Percentiles rank a stretch among this genome's conserved stretches.
phyloP scores from a whole-genome alignment of 2,797 vertebrate genomes.

The Chiropotes sagulatus region DNA sequence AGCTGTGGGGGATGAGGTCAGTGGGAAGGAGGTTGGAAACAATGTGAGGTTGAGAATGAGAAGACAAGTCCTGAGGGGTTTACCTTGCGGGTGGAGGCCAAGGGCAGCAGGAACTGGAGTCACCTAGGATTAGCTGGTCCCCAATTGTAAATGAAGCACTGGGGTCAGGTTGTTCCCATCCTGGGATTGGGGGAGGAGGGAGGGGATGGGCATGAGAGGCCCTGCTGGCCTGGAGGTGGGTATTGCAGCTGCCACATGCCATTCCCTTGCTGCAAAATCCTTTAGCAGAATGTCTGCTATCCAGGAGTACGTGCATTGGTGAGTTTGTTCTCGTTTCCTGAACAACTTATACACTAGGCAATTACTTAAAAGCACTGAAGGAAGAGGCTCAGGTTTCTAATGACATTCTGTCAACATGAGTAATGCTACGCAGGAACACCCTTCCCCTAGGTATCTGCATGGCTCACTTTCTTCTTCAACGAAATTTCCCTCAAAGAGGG shows the following conservation, averaged over 20 bases:
- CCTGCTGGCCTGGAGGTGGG: not conserved
- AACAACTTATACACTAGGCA: not conserved
- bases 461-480: not conserved
- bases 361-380: not conserved
- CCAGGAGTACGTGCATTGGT: not conserved
- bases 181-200: not conserved
- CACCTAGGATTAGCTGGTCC: not conserved
- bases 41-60: not conserved
- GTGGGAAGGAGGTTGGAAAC: not conserved
- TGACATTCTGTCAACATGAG: slow-evolving; percentile 12
- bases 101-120: not conserved
- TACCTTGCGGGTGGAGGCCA: not conserved
- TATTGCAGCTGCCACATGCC: not conserved
- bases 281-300: not conserved
- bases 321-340: slow-evolving; percentile 28
- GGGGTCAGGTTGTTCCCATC: not conserved
- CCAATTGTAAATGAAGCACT: not conserved
- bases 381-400: slow-evolving; percentile 21
- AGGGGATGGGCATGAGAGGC: not conserved
- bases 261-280: not conserved
- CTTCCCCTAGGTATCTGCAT: not conserved
- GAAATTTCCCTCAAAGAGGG: not conserved
- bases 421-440: not conserved
- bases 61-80: not conserved
- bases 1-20: not conserved